phyloP scores from a whole-genome alignment of 1,140 invertebrate species.

The Aculops lycopersici region DNA sequence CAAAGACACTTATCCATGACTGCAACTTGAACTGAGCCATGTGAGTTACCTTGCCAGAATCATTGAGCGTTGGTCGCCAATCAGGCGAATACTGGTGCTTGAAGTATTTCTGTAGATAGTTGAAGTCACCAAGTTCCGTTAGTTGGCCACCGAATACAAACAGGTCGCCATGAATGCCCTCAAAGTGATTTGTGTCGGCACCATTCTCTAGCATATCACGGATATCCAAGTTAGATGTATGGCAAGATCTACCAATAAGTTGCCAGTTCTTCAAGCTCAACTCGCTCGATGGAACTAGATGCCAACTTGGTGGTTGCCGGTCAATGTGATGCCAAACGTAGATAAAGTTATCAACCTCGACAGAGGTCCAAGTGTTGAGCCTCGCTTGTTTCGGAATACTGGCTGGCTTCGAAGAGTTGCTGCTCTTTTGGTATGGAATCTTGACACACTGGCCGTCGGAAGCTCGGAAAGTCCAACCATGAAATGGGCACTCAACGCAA shows the following conservation, averaged over 20 bases:
- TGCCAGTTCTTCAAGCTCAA: slow-evolving; percentile 24
- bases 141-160: slow-evolving; percentile 23
- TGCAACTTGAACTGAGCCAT: slow-evolving; percentile 20
- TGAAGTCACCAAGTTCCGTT: slow-evolving; percentile 12
- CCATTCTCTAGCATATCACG: slow-evolving; percentile 75
- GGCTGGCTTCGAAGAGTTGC: neutral
- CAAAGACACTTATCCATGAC: neutral
- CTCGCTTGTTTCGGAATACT: slow-evolving; percentile 13
- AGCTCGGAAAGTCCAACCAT: slow-evolving; percentile 43
- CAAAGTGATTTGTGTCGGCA: slow-evolving; percentile 44
- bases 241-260: slow-evolving; percentile 34
- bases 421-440: slow-evolving; percentile 25
- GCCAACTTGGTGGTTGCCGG: slow-evolving; percentile 30
- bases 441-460: slow-evolving; percentile 30
- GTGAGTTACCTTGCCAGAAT: slow-evolving; percentile 21
- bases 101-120: too few relatives aligned
- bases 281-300: slow-evolving; percentile 22
- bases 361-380: slow-evolving; percentile 26
- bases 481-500: slow-evolving; percentile 58
- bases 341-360: slow-evolving; percentile 34
- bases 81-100: slow-evolving; percentile 16
- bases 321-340: slow-evolving; percentile 57
- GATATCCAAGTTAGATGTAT: slow-evolving; percentile 23
- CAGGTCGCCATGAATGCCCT: slow-evolving; percentile 30
- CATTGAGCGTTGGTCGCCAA: slow-evolving; percentile 16